Base-by-base conservation (phyloP, 2,888 invertebrate species). In the Biston stratarius region DNA sequence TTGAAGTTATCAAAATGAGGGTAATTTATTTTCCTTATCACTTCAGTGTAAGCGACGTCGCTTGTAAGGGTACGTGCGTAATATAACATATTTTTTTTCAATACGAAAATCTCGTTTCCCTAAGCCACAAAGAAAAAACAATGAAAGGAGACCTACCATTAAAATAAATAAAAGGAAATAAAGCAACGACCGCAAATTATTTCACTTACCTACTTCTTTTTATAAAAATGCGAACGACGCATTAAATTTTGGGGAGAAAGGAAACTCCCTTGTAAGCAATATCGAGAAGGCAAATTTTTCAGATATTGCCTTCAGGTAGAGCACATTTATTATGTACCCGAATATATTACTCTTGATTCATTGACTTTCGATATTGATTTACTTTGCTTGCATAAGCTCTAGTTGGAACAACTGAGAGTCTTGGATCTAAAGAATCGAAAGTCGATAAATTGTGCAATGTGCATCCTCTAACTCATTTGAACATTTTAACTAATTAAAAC, bases 241-340 rank as follows among this genome's bases (percentile, higher is more conserved):
- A 94, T 94, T 94, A 94, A 94, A 94, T 93, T 94, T 93, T 90
- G 90, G 92, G 93, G 91, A 92, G 93, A 93, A 93, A 92, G 92
- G 92, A 93, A 93, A 94, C 92, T 92, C 90, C 90, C 91, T 92
- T 93, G 93, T 94, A 94, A 94, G 94, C 94, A 93, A 94, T 93
- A 93, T 93, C 92, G 93, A 92, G 90, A 87, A 93, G 93, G 94
- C 92, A 94, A 94, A 94, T 93, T 94, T 94, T 94, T 94, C 93
- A 94, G 94, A 94, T 94, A 94, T 94, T 94, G 93, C 93, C 90
- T 94, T 92, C 94, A 94, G 94, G 94, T 94, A 94, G 94, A 89
- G 92, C 92, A 93, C 94, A 94, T 94, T 94, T 94, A 94, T 94
- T 94, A 94, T 94, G 93, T 94, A 94, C 94, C 94, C 94, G 92